Percentiles rank a stretch among this genome's conserved stretches.
phyloP scores from a whole-genome alignment of 2,797 vertebrate species.

The Melopsittacus undulatus region DNA sequence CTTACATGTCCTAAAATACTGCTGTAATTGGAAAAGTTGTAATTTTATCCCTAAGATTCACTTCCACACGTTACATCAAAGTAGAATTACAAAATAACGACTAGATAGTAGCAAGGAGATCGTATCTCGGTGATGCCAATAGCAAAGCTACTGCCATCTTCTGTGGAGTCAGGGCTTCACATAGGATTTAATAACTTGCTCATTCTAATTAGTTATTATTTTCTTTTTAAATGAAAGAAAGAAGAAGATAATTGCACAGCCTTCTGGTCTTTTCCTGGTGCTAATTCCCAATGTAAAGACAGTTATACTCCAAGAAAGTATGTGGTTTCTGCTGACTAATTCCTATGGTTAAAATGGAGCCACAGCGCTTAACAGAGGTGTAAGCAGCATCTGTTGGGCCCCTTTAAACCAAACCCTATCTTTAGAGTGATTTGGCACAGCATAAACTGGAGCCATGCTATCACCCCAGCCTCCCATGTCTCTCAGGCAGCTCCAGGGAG shows the following conservation, averaged over 20 bases:
- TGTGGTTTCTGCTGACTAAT: background rate
- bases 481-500: background rate
- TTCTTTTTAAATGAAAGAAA: background rate
- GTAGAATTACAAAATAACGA: background rate
- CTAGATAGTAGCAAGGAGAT: background rate
- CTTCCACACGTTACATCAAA: background rate
- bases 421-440: background rate
- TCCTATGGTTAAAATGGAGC: background rate
- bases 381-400: background rate
- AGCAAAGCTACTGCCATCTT: background rate
- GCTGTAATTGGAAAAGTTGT: background rate
- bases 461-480: background rate
- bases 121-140: background rate
- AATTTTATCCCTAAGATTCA: background rate
- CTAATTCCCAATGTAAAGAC: background rate
- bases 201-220: background rate
- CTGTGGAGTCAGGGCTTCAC: background rate
- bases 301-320: background rate
- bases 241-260: background rate
- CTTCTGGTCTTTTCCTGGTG: background rate
- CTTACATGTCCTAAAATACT: background rate
- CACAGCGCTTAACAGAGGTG: background rate
- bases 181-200: background rate
- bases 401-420: background rate
- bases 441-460: background rate